Base-by-base conservation (phyloP, 2,113 vertebrate genomes). In the Catagonus wagneri region DNA sequence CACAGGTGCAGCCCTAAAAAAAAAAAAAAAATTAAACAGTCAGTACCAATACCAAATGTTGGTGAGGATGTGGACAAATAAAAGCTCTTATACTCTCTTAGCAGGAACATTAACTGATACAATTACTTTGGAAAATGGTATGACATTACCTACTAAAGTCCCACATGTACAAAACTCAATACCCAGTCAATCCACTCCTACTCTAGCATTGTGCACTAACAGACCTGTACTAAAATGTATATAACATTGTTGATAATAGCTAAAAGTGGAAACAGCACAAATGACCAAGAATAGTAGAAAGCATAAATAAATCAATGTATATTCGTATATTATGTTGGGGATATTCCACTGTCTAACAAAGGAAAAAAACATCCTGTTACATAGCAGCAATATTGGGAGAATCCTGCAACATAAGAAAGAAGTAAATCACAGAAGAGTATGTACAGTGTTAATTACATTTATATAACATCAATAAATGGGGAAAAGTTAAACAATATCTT, bases 71-170 rank as follows among this genome's bases (percentile, higher is more conserved):
- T 54, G 36, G 23, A n/a, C 68, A 81, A 88, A 52, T 58, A 76
- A 69, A 19, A 78, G 78, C 14, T 61, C 63, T 6, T 25, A 44
- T 10, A 78, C 6, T 23, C 27, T 56, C 39, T 23, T 50, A 4
- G n/a, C 12, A 72, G 69, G 29, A 79, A 52, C 36, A 78, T 52
- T 60, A 91, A 58, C 23, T 74, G 19, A 12, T 83, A 60, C 32
- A 44, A 79, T 9, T 72, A 86, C 34, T 94, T 92, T 94, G 65
- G 56, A 86, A 95, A 81, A 78, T 54, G 27, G 3, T 56, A 5
- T 68, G 44, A 16, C 7, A 72, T 78, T 86, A 78, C 34, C 44
- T 69, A 27, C 74, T 90, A 56, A 68, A 91, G 50, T 58, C 5
- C 29, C 72, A 83, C 7, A 39, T 2, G 29, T 75, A 17, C 34